A percentile compares a stretch with the other conserved stretches of the same genome.
These are phyloP conservation scores for Coleophora flavipennella DNA, from an alignment of 2,888 invertebrate species.

Conservation along the genomic window DNA sequence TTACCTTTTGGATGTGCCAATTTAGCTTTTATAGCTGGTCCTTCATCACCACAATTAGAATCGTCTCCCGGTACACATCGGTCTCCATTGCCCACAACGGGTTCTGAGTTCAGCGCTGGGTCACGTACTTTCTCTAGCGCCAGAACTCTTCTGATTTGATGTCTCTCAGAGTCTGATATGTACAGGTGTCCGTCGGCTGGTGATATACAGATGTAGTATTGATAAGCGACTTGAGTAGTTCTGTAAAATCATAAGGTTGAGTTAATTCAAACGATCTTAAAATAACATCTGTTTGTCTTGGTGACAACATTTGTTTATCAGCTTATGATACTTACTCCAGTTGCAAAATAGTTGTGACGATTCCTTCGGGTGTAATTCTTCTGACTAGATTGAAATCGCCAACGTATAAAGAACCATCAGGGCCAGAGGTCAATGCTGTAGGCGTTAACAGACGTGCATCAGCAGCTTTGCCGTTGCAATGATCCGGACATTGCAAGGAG, in stretches of 20 bases:
- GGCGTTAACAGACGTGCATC: constrained; percentile 92
- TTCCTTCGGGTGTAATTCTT: constrained; percentile 90
- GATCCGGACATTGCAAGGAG: constrained; percentile 87
- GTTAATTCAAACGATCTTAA: too few species aligned
- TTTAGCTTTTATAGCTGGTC: constrained; percentile 90
- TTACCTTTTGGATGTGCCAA: constrained; percentile 96
- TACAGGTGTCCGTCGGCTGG: constrained; percentile 97
- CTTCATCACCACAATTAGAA: constrained; percentile 96
- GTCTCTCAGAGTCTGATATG: constrained; percentile 95
- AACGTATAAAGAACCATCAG: constrained; percentile 97
- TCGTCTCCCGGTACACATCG: constrained; percentile 95
- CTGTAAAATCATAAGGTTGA: constrained; percentile 64
- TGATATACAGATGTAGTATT: constrained; percentile 96
- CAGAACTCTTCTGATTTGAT: constrained; percentile 87
- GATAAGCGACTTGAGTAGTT: constrained; percentile 95
- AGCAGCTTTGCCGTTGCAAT: constrained; percentile 88
- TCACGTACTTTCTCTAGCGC: constrained; percentile 86
- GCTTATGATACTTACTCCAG: constrained; percentile 75
- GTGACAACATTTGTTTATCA: not conserved
- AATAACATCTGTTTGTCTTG: too few species aligned
- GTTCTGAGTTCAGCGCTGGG: constrained; percentile 87
- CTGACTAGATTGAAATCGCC: constrained; percentile 97
- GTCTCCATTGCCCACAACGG: constrained; percentile 92
- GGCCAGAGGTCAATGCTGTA: constrained; percentile 93
- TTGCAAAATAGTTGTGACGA: constrained; percentile 90